phyloP scores from a whole-genome alignment of 2,888 invertebrate species.

The Callyntrura sp. region DNA sequence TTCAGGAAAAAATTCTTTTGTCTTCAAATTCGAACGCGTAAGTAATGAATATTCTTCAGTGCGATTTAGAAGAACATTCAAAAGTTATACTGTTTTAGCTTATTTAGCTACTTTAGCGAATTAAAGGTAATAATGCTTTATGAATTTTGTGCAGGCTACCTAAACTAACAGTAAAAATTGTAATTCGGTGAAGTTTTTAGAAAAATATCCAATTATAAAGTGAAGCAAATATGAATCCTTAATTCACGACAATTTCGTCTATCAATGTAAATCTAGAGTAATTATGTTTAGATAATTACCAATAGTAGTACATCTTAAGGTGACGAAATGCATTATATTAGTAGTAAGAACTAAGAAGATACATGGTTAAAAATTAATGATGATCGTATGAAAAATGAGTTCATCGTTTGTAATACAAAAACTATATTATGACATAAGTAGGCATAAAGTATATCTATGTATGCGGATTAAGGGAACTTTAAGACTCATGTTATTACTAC shows the following conservation, averaged over 20 bases:
- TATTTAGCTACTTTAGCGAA: background rate
- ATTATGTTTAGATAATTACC: background rate
- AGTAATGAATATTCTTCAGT: background rate
- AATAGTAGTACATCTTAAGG: background rate
- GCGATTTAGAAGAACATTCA: background rate
- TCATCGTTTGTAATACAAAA: slow-evolving; percentile 50
- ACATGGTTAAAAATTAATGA: slow-evolving; percentile 3
- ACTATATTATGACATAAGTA: slow-evolving; percentile 12
- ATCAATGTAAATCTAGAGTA: slow-evolving; percentile 22
- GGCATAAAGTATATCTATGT: slow-evolving; percentile 4
- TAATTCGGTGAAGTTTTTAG: slow-evolving; percentile 13
- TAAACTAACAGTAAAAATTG: background rate
- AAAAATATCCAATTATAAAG: background rate
- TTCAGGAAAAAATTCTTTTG: background rate
- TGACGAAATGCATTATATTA: slow-evolving; percentile 33
- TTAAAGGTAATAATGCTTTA: background rate
- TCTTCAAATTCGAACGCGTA: no score
- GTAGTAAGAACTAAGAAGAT: background rate
- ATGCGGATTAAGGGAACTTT: slow-evolving; percentile 46
- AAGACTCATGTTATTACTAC: slow-evolving; percentile 63
- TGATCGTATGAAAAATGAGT: slow-evolving; percentile 3
- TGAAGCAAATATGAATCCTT: background rate
- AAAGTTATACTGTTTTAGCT: background rate
- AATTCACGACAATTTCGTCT: background rate
- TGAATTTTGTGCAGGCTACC: background rate